phyloP scores from a whole-genome alignment of 2,797 vertebrate genomes.

The Orestias chungarensis region DNA sequence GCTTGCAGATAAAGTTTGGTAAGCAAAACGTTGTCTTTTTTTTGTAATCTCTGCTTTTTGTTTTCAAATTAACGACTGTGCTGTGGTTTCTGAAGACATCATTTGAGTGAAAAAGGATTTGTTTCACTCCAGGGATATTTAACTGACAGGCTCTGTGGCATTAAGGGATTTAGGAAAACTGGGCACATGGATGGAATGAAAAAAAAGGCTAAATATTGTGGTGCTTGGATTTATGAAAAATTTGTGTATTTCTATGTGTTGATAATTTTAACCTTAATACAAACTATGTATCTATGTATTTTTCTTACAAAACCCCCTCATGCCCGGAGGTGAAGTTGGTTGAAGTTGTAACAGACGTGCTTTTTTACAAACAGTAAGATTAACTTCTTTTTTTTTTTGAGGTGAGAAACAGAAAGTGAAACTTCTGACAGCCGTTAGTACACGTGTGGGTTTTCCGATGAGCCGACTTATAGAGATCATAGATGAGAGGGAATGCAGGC shows the following conservation, averaged over 20 bases:
- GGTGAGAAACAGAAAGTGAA: constrained; percentile 27
- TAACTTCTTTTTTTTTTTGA: not conserved
- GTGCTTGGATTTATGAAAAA: constrained; percentile 21
- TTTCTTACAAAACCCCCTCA: not conserved
- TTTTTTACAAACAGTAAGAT: no score
- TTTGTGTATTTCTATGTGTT: constrained; percentile 13
- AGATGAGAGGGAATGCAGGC: not conserved
- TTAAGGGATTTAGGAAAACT: constrained; percentile 46
- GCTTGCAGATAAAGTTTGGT: constrained; percentile 25
- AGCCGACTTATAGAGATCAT: constrained; percentile 11
- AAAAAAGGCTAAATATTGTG: constrained; percentile 39
- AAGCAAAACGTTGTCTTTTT: constrained; percentile 30
- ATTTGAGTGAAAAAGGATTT: constrained; percentile 46
- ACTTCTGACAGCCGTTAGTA: constrained; percentile 32
- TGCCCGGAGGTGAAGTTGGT: not conserved
- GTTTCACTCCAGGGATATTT: constrained; percentile 42
- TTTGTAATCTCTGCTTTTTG: constrained; percentile 17
- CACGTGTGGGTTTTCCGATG: constrained; percentile 32
- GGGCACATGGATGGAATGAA: constrained; percentile 25
- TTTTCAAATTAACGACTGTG: constrained; percentile 11
- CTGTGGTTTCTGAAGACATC: constrained; percentile 36
- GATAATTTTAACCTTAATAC: constrained; percentile 16
- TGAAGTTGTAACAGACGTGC: not conserved
- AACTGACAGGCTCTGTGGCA: constrained; percentile 50
- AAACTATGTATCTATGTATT: constrained; percentile 20